A percentile compares a stretch with the other conserved stretches of the same genome.
These are phyloP conservation scores for Papilio xuthus DNA, from an alignment of 1,140 invertebrate genomes.

Conservation along the genomic window DNA sequence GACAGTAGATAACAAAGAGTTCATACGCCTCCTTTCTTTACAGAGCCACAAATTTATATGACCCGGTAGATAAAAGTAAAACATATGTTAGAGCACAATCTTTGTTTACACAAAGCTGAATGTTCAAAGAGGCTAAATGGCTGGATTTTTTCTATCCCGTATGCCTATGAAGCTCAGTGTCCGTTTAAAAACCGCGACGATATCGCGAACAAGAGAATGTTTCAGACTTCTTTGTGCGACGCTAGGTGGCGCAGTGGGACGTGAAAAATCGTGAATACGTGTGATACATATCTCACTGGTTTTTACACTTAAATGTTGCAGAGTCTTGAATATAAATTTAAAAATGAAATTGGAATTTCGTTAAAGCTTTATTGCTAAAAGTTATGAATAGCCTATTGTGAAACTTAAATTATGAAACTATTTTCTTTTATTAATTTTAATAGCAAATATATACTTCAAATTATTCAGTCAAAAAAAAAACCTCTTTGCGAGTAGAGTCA, in stretches of 20 bases:
- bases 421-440: background rate
- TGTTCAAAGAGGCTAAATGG: background rate
- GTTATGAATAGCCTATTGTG: background rate
- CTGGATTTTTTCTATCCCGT: background rate
- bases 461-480: background rate
- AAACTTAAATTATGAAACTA: background rate
- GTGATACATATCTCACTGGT: background rate
- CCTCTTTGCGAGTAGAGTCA: background rate
- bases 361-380: background rate
- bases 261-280: conserved; percentile 14
- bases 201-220: background rate
- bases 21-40: too few species aligned
- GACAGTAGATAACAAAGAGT: too few species aligned
- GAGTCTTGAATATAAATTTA: background rate
- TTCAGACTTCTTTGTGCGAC: background rate
- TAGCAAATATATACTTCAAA: background rate
- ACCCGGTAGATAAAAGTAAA: background rate
- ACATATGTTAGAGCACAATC: background rate
- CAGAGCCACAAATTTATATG: too few species aligned
- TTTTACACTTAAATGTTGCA: background rate
- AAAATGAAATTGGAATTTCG: background rate
- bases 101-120: background rate
- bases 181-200: background rate
- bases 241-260: conserved; percentile 1
- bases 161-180: background rate